Evolutionary conservation across 2,888 invertebrate genomes (phyloP), one percentile per base, ranked within the genome.

Genomic region (Eupithecia pulchellata): DNA sequence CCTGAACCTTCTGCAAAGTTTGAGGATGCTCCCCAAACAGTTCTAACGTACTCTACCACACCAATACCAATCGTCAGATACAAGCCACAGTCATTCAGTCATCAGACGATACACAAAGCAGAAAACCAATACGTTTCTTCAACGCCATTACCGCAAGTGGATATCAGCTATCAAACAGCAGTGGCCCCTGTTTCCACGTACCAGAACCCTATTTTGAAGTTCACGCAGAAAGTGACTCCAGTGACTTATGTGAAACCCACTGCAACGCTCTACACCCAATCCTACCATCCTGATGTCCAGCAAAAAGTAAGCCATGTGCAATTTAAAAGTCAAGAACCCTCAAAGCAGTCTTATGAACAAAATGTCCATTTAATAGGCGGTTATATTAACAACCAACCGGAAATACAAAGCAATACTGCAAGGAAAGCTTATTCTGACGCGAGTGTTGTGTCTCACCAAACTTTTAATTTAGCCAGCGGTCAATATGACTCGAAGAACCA

Each of bases 361-460:
- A 86, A 84, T 66, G 70, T 83, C 1, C 85, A 86, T 61, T 68
- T 88, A 20, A 85, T 81, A 65, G 86, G 89, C 81, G 88, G 86
- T 8, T 90, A 91, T 73, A 85, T 88, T 1, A 92, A 91, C 69
- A 88, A 78, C 66, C 91, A 92, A 76, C 93, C 93, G 6, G 93
- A 92, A 86, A 91, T 91, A 62, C 92, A 92, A 80, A 86, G 89
- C 72, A 86, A 85, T 52, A 81, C 83, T 34, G 81, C 82, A 5
- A 86, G 82, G 63, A 73, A 81, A 47, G 84, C 82, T 17, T 92
- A 93, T 75, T 93, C 92, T 32, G 93, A 92, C 69, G 92, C 92
- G 20, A 91, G 84, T 75, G 79, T 86, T 25, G 92, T 94, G 30
- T 94, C 94, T 30, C 92, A 92, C 73, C 93, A 94, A 84, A 84